Conservation (phyloP, 2,113 vertebrate genomes). For the Athene cunicularia region DNA sequence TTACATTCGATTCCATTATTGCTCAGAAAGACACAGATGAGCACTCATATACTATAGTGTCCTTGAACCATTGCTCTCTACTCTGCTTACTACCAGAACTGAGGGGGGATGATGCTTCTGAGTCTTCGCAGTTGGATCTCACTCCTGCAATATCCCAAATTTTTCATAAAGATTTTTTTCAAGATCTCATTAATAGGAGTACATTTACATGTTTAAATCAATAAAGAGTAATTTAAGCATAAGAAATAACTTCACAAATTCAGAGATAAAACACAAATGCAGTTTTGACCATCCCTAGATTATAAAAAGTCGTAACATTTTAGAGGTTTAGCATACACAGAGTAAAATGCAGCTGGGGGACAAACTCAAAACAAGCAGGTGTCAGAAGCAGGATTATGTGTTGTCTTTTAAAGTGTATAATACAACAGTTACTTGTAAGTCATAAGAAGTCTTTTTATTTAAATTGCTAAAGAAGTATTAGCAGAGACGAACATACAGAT, state of each 20-base stretch:
- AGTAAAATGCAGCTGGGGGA: not conserved
- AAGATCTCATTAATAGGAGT: not conserved
- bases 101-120: not conserved
- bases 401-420: not conserved
- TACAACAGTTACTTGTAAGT: not conserved
- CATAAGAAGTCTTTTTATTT: not conserved
- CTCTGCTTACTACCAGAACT: not conserved
- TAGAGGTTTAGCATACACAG: not conserved
- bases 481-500: not conserved
- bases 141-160: not conserved
- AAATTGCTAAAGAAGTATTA: not conserved
- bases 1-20: not conserved
- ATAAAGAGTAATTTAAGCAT: not conserved
- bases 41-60: accelerated
- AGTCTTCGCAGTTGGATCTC: not conserved
- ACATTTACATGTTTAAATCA: not conserved
- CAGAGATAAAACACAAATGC: not conserved
- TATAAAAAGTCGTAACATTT: not conserved
- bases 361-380: not conserved
- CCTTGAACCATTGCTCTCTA: not conserved
- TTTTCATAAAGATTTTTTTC: not conserved
- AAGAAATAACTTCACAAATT: not conserved
- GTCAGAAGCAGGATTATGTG: not conserved
- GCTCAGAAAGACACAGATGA: not conserved
- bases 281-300: not conserved